Conservation (phyloP, 2,113 vertebrate species). For the Beaufortia kweichowensis region DNA sequence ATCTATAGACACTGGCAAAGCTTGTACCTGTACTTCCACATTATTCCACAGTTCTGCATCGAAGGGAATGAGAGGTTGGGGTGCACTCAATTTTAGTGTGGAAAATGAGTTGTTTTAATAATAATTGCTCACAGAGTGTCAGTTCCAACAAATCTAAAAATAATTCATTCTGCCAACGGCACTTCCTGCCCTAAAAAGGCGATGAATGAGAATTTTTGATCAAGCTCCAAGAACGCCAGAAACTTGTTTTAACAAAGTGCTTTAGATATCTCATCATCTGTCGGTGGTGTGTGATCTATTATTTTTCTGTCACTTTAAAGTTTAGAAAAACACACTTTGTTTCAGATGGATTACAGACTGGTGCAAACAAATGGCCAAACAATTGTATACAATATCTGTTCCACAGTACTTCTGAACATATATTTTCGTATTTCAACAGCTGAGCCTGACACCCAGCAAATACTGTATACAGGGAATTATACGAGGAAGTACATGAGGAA, state of each 20-base stretch:
- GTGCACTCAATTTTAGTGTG: conserved; percentile 22
- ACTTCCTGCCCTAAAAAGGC: conserved; percentile 56
- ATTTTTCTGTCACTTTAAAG: conserved; percentile 41
- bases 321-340: conserved; percentile 29
- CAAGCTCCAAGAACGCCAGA: conserved; percentile 39
- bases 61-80: neutral
- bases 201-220: conserved; percentile 58
- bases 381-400: neutral
- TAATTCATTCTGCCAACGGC: conserved; percentile 54
- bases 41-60: conserved; percentile 22
- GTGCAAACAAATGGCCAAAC: neutral
- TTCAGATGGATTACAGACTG: neutral
- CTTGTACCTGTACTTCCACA: neutral
- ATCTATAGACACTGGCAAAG: too few species aligned
- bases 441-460: neutral
- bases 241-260: conserved; percentile 51
- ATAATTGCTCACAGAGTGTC: conserved; percentile 49
- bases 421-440: conserved; percentile 3
- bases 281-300: conserved; percentile 29
- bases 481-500: too few species aligned
- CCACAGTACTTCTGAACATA: neutral
- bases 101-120: conserved; percentile 46
- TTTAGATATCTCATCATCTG: conserved; percentile 39
- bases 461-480: neutral
- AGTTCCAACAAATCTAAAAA: conserved; percentile 55